Percentiles rank a stretch among this genome's conserved stretches.
These are phyloP conservation scores for Darevskia mixta DNA, from an alignment of 2,797 vertebrate genomes.

Conservation along the genomic window DNA sequence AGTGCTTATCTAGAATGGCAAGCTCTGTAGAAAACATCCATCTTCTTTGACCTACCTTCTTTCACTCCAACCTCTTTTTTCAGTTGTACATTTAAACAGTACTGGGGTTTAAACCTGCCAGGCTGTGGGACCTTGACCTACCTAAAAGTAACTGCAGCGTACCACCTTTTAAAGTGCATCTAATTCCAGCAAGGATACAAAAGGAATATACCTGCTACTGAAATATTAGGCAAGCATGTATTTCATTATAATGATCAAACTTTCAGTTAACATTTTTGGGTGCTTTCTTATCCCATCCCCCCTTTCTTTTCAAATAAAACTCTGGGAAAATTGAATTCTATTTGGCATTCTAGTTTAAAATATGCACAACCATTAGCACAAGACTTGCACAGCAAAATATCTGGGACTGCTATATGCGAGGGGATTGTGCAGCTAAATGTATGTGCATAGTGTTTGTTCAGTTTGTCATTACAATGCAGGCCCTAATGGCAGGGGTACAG, in stretches of 20 bases:
- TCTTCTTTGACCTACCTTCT: slow-evolving; percentile 49
- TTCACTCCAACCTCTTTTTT: slow-evolving; percentile 27
- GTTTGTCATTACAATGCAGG: no score
- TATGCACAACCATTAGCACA: neutral
- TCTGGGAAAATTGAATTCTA: neutral
- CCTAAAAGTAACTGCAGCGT: slow-evolving; percentile 19
- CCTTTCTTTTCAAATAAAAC: neutral
- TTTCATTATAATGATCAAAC: neutral
- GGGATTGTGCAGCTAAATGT: neutral
- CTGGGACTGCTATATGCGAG: neutral
- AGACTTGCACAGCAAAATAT: neutral
- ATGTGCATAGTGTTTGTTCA: neutral
- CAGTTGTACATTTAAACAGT: slow-evolving; percentile 20
- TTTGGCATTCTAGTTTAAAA: neutral
- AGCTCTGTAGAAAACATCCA: slow-evolving; percentile 39
- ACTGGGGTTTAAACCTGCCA: neutral
- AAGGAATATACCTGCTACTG: neutral
- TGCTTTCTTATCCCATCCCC: neutral
- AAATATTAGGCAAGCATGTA: neutral
- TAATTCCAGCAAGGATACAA: neutral
- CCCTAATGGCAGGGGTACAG: no score
- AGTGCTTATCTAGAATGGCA: slow-evolving; percentile 31
- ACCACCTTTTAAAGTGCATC: neutral
- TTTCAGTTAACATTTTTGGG: neutral
- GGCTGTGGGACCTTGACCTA: neutral